Evolutionary conservation across 2,797 vertebrate genomes (phyloP), one percentile per base, ranked within the genome.

Genomic region (Setipinna tenuifilis): DNA sequence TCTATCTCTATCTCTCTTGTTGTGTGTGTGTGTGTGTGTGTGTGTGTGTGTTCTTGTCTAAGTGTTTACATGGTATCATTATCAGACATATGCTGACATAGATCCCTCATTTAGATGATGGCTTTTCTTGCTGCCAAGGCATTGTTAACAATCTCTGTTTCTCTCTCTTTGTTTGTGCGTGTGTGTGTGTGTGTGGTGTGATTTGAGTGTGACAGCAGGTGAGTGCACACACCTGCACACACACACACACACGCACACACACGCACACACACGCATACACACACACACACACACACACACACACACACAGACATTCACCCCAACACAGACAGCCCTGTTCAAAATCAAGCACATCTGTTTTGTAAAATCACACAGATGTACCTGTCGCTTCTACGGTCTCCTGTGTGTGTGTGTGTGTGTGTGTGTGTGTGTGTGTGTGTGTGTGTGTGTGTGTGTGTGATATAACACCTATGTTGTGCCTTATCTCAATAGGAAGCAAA

Each of bases 51-150:
- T 48, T 82, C 91, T 89, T 90, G 90, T n/a, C n/a, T 94, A 92
- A 87, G 91, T 90, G 83, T 93, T 93, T 93, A 93, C 92, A 93
- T 88, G 89, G 87, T 91, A 91, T 94, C 92, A 93, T 94, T 94
- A 93, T 91, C 88, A 89, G 90, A 93, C 91, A 82, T 91, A 90
- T 91, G 50, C 54, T 25, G 35, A 46, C 12, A 90, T 90, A 89
- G 90, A 92, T 92, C 90, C 83, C 88, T 93, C 92, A 57, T 93
- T 92, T 90, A 89, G 87, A 88, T 87, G 89, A 91, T 88, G 86
- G 21, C n/a, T 54, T 54, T 54, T 14, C 50, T 54, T 9, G 7
- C 50, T 54, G 7, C 25, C 62, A 68, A 28, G 62, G 9, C 12
- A 31, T 14, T 68, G 12, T 23, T 62, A 62, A 23, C 21, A 62